A percentile compares a stretch with the other conserved stretches of the same genome.
Evolutionary conservation across 2,797 vertebrate species (phyloP).

Genomic region (Leptodactylus fallax): DNA sequence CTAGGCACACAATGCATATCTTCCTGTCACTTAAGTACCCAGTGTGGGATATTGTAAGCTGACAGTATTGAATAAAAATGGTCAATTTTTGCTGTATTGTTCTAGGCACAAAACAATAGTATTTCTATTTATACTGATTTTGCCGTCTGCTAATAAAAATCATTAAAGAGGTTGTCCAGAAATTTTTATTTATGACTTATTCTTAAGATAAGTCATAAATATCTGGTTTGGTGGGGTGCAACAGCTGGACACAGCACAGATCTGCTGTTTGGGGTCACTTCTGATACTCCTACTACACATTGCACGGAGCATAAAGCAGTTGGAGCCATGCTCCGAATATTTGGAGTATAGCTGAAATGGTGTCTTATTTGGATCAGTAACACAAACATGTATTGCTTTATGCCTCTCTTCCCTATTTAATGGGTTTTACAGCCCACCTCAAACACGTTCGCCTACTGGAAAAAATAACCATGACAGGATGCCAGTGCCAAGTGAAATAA

Average conservation of each 20-base stretch:
- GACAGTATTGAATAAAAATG: conserved; percentile 15
- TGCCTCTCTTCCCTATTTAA: not conserved
- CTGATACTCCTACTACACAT: too few relatives aligned
- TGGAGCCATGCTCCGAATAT: too few relatives aligned
- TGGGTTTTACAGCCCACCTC: not conserved
- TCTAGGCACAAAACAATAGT: conserved; percentile 7
- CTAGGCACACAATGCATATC: conserved; percentile 8
- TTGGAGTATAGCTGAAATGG: too few relatives aligned
- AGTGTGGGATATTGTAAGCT: not conserved
- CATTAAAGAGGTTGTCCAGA: not conserved
- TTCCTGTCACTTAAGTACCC: not conserved
- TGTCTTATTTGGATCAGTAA: too few relatives aligned
- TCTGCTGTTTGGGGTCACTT: too few relatives aligned
- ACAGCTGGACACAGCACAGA: too few relatives aligned
- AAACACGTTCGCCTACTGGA: too few relatives aligned
- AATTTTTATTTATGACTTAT: too few relatives aligned
- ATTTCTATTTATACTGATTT: conserved; percentile 2
- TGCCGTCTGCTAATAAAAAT: conserved; percentile 22
- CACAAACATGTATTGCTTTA: not conserved
- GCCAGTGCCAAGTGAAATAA: not conserved
- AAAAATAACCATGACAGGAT: not conserved
- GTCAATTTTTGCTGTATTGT: not conserved
- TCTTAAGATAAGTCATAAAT: too few relatives aligned
- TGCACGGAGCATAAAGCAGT: too few relatives aligned
- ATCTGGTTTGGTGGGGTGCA: too few relatives aligned